A percentile compares a stretch with the other conserved stretches of the same genome.
phyloP scores from a whole-genome alignment of 1,140 invertebrate species.

The Dinothrombium tinctorium region DNA sequence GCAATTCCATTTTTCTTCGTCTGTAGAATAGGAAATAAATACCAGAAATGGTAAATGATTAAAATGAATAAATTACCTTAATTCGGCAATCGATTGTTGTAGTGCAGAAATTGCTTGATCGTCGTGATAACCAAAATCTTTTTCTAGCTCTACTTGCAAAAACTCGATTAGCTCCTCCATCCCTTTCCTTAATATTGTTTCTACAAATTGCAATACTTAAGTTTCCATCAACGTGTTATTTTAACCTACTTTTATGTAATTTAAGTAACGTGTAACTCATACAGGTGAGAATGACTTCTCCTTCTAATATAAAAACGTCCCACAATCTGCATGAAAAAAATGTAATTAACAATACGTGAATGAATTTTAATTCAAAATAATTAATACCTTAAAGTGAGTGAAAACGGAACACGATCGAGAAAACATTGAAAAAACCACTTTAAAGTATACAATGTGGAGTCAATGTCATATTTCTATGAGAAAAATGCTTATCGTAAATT shows the following conservation, averaged over 20 bases:
- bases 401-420: constrained; percentile 38
- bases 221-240: no score
- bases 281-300: constrained; percentile 73
- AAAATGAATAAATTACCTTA: constrained; percentile 24
- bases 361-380: background rate
- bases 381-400: constrained; percentile 32
- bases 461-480: constrained; percentile 75
- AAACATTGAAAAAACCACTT: constrained; percentile 99
- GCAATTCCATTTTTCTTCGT: constrained; percentile 38
- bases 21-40: constrained; percentile 6
- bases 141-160: constrained; percentile 57
- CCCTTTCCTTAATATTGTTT: constrained; percentile 50
- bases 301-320: constrained; percentile 90
- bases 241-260: constrained; percentile 55
- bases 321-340: constrained; percentile 84
- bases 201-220: no score
- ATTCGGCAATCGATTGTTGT: constrained; percentile 57
- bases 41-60: background rate
- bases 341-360: constrained; percentile 38
- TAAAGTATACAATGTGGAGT: constrained; percentile 80
- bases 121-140: constrained; percentile 79
- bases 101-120: constrained; percentile 65
- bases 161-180: constrained; percentile 77
- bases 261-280: constrained; percentile 94
- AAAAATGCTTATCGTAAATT: no score